These are phyloP conservation scores for Acanthaster planci DNA, from an alignment of 35 echinoderm and acorn worm genomes.

Conservation along the genomic window DNA sequence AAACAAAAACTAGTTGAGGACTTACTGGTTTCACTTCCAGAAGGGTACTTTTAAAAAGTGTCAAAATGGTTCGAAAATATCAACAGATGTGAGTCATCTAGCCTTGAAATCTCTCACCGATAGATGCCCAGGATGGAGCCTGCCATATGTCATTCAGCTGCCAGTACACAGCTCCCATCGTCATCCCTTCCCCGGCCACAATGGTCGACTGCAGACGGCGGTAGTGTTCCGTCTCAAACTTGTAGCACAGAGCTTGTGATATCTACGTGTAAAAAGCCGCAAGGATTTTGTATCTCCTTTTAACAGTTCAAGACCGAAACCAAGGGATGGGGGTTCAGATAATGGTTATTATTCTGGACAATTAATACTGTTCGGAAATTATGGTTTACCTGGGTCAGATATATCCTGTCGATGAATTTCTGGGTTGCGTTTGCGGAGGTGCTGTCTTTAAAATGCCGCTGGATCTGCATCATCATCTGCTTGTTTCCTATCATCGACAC, in stretches of 20 bases:
- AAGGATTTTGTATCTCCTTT: not conserved
- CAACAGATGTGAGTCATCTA: not conserved
- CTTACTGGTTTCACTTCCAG: too few relatives aligned
- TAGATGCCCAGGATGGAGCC: conserved; percentile 94
- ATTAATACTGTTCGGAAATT: not conserved
- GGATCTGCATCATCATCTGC: conserved; percentile 68
- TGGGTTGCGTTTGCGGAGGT: conserved; percentile 10
- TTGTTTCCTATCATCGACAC: conserved; percentile 46
- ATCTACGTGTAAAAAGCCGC: conserved; percentile 52
- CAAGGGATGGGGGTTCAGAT: too few relatives aligned
- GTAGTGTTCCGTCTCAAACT: conserved; percentile 95
- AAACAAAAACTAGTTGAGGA: too few relatives aligned
- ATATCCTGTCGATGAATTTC: conserved; percentile 65
- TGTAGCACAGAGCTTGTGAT: conserved; percentile 90
- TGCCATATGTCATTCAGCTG: conserved; percentile 99
- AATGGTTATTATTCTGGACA: too few relatives aligned
- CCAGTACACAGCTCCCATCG: conserved; percentile 97
- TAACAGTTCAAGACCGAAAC: too few relatives aligned
- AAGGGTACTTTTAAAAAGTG: too few relatives aligned
- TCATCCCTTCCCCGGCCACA: conserved; percentile 58
- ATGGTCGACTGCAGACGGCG: conserved; percentile 71
- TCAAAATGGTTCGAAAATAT: too few relatives aligned
- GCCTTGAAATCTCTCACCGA: conserved; percentile 44
- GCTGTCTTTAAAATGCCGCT: conserved; percentile 73
- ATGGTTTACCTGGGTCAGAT: conserved; percentile 79